Evolutionary conservation across 1,140 invertebrate genomes (phyloP).

Genomic region (Reticulitermes speratus): DNA sequence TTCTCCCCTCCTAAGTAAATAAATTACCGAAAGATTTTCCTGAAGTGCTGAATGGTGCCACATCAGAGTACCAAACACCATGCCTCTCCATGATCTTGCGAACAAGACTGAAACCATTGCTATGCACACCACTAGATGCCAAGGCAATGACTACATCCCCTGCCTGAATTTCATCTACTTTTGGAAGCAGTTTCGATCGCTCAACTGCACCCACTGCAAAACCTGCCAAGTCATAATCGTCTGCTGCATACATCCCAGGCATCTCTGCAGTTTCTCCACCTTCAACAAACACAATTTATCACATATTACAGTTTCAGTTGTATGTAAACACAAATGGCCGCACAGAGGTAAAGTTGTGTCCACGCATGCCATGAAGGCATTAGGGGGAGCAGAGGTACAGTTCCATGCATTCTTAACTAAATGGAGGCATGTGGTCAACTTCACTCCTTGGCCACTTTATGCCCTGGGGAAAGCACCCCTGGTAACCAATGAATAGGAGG

Average conservation of each 20-base stretch:
- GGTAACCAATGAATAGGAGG: too few relatives aligned
- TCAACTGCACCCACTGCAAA: conserved; percentile 93
- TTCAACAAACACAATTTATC: conserved; percentile 42
- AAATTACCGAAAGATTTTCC: conserved; percentile 49
- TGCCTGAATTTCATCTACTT: conserved; percentile 63
- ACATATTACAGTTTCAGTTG: background rate
- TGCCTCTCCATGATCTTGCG: conserved; percentile 76
- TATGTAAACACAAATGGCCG: too few relatives aligned
- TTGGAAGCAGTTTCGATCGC: conserved; percentile 70
- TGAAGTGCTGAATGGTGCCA: conserved; percentile 71
- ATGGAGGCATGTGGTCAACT: too few relatives aligned
- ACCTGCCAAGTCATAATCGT: conserved; percentile 94
- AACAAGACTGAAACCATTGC: conserved; percentile 95
- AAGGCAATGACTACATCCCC: conserved; percentile 87
- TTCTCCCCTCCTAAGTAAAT: too few relatives aligned
- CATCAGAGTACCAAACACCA: conserved; percentile 62
- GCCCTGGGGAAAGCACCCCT: too few relatives aligned
- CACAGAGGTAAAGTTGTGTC: too few relatives aligned
- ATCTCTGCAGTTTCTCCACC: conserved; percentile 96
- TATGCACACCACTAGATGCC: conserved; percentile 87
- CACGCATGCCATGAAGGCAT: too few relatives aligned
- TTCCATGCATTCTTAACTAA: too few relatives aligned
- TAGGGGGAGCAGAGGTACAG: too few relatives aligned
- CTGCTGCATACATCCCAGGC: conserved; percentile 85
- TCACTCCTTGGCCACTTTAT: too few relatives aligned